Conservation (phyloP, 1,140 invertebrate species). For the Schlechtendalia chinensis region DNA sequence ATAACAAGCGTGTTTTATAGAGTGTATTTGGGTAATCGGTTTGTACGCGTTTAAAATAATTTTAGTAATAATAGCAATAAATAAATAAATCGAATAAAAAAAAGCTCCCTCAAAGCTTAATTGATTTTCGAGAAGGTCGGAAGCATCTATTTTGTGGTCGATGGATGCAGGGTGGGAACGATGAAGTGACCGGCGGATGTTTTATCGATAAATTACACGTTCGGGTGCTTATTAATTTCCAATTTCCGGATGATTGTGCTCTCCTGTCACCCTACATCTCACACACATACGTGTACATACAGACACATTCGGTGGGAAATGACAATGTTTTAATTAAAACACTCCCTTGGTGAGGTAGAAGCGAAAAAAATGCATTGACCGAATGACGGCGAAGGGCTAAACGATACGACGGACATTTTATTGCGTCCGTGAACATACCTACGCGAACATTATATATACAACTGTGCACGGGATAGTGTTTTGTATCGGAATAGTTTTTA, state of each 20-base stretch:
- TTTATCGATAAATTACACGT: constrained; percentile 8
- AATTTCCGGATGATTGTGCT: constrained; percentile 50
- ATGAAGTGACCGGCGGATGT: background rate
- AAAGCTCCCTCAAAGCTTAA: background rate
- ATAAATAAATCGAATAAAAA: background rate
- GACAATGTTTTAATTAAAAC: constrained; percentile 11
- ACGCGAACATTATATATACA: too few relatives aligned
- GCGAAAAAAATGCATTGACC: background rate
- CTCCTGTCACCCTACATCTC: too few relatives aligned
- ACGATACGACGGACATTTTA: background rate
- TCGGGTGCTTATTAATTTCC: constrained; percentile 16
- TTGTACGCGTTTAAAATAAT: background rate
- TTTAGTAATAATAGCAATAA: too few relatives aligned
- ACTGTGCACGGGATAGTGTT: background rate
- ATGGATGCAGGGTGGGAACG: too few relatives aligned
- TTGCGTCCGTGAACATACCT: background rate
- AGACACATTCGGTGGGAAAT: background rate
- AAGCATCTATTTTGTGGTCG: too few relatives aligned
- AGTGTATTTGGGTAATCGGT: too few relatives aligned
- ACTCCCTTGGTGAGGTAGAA: too few relatives aligned
- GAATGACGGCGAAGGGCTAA: background rate
- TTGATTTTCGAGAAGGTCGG: background rate
- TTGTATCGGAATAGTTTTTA: background rate
- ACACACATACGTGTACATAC: background rate
- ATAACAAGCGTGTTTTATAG: too few relatives aligned